These are phyloP conservation scores for Caenorhabditis elegans DNA, from an alignment of 1,140 invertebrate genomes.

Conservation along the genomic window WBcel235 BX284606.5:670001-670500, in stretches of 20 bases:
- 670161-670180: neutral
- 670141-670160: neutral
- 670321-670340: neutral
- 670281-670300: neutral
- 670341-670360: neutral
- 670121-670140: neutral
- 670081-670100: neutral
- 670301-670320: neutral
- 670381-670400: no score
- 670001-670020: no score
- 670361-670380: no score
- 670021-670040: no score
- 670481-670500: no score
- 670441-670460: no score
- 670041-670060: no score
- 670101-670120: neutral
- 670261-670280: neutral
- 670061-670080: neutral
- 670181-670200: neutral
- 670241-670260: neutral
- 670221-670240: neutral
- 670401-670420: no score
- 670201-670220: neutral
- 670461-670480: no score
- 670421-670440: no score